These are phyloP conservation scores for Latrodectus geometricus DNA, from an alignment of 1,140 invertebrate species.

Conservation along the genomic window DNA sequence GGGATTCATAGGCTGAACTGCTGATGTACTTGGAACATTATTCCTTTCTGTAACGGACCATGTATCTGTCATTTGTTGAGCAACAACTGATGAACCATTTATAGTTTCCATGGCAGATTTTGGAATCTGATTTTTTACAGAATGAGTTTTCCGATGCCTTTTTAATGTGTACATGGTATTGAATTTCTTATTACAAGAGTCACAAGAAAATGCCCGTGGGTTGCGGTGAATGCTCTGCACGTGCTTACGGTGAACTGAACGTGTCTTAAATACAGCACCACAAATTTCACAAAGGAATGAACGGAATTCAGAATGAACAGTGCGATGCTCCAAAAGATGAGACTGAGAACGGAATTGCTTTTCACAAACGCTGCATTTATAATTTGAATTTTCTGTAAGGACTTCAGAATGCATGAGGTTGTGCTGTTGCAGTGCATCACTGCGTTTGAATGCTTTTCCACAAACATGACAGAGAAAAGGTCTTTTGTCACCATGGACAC, in stretches of 20 bases:
- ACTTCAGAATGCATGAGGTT: conserved; percentile 66
- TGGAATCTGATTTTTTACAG: background rate
- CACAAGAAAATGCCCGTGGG: conserved; percentile 68
- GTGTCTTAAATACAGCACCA: conserved; percentile 71
- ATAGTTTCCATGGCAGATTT: background rate
- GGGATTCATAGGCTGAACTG: background rate
- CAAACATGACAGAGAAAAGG: conserved; percentile 70
- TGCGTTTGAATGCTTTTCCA: conserved; percentile 70
- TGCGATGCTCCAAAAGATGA: conserved; percentile 65
- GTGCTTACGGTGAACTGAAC: conserved; percentile 70
- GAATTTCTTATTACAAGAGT: conserved; percentile 68
- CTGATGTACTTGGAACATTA: background rate
- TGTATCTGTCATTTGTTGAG: background rate
- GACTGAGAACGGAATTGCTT: conserved; percentile 70
- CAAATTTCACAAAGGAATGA: conserved; percentile 71
- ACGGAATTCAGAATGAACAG: conserved; percentile 69
- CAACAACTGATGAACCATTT: background rate
- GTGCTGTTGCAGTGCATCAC: conserved; percentile 69
- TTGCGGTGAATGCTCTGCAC: conserved; percentile 70
- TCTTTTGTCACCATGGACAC: conserved; percentile 68
- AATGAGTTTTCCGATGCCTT: conserved; percentile 68
- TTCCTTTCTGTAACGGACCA: background rate
- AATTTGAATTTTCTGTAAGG: conserved; percentile 62
- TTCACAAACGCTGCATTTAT: conserved; percentile 67
- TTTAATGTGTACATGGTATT: conserved; percentile 70